Conservation (phyloP, 1,140 invertebrate species). For the Potamilus streckersoni region DNA sequence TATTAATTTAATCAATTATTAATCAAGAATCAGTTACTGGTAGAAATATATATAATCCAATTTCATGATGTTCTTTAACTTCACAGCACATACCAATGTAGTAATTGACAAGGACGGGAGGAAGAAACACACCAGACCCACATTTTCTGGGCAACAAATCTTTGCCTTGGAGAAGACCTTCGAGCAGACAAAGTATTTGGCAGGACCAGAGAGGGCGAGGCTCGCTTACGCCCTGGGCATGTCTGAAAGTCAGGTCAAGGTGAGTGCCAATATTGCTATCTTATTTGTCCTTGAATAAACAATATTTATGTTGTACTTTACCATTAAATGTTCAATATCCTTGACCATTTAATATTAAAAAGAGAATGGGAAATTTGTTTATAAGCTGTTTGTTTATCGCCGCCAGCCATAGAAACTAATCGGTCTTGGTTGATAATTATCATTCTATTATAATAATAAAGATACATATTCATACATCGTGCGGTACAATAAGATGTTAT, state of each 20-base stretch:
- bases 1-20: too few relatives aligned
- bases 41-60: neutral
- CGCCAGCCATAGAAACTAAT: too few relatives aligned
- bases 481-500: too few relatives aligned
- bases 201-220: conserved; percentile 97
- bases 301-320: too few relatives aligned
- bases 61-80: neutral
- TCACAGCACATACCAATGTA: conserved; percentile 40
- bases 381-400: too few relatives aligned
- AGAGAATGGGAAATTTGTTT: too few relatives aligned
- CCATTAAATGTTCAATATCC: too few relatives aligned
- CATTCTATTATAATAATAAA: too few relatives aligned
- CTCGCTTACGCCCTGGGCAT: conserved; percentile 98
- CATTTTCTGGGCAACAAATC: conserved; percentile 97
- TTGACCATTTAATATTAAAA: too few relatives aligned
- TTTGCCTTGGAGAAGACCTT: conserved; percentile 94
- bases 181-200: conserved; percentile 99
- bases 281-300: neutral
- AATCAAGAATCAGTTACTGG: too few relatives aligned
- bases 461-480: too few relatives aligned
- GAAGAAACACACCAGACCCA: conserved; percentile 97
- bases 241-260: conserved; percentile 99
- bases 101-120: conserved; percentile 79
- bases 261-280: conserved; percentile 67
- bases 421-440: too few relatives aligned